Base-by-base conservation (phyloP, 2,113 vertebrate species). In the Tapirus terrestris region DNA sequence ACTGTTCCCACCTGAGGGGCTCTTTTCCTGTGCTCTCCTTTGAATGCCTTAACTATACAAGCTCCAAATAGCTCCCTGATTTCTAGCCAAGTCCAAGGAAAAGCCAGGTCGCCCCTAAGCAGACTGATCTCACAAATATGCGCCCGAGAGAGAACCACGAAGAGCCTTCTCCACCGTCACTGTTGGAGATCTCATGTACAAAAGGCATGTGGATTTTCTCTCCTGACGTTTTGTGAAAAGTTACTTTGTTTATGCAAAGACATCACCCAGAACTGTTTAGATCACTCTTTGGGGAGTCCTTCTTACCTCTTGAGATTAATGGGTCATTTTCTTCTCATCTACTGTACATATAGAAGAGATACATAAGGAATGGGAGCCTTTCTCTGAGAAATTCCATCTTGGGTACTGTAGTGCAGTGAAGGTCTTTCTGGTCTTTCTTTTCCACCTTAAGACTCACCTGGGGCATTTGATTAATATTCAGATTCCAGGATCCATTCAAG, bases 61-160 rank as follows among this genome's bases (percentile, higher is more conserved):
- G 31, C n/a, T 36, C 65, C 75, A 73, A 20, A 94, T 53, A 96
- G 79, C 63, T 94, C 63, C 82, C 83, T 31, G 39, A 73, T 88
- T 92, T 85, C 70, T 85, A 95, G 79, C 68, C 39, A 95, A 95
- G 36, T 31, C 58, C 83, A 80, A 11, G 56, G 63, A 92, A 95
- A 56, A 96, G 75, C 45, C 83, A 56, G 53, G 60, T 83, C 63
- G 58, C 43, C 33, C 56, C 1, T 1, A 48, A 89, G 89, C 70
- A 21, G 67, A 77, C 31, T 4, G n/a, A 79, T 68, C 33, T 83
- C 48, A 8, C 65, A 36, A 65, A 91, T 36, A 76, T 43, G 36
- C 88, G 61, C 65, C 86, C 17, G 16, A 0, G 39, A 85, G 70
- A 63, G 70, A 84, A 65, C 13, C 3, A 9, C 5, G 2, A 14